Evolutionary conservation across 2,888 invertebrate genomes (phyloP), one percentile per base, ranked within the genome.

Genomic region (Cremastinae sp.): DNA sequence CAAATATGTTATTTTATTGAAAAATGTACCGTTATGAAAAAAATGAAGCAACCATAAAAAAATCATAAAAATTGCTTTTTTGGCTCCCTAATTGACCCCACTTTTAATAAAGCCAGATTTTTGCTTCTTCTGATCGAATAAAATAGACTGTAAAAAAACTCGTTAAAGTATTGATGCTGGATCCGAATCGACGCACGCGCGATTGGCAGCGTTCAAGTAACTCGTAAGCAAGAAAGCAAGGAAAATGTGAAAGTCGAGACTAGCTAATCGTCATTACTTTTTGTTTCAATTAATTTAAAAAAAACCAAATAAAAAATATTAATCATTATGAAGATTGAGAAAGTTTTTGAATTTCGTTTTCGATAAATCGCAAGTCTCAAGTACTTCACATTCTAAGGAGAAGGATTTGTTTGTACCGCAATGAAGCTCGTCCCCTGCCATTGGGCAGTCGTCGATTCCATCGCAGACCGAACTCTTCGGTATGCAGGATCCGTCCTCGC

Each of bases 401-500:
- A 75, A 79, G 79, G 71, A 78, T 80, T 84, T 82, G 58, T 78
- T 73, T 85, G 81, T 89, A 89, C 89, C 89, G 82, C 89, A 89
- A 78, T 86, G 82, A 85, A 88, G 86, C 84, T 89, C 89, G 81
- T 89, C 89, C 85, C 87, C 88, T 85, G 89, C 95, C 74, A 90
- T 90, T 47, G 87, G 87, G 89, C 96, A 96, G 90, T 96, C 94
- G 85, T 92, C 91, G 83, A 92, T 92, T 74, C 94, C 94, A 87
- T 96, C 94, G 88, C 96, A 96, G 61, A 94, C 92, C 79, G 93
- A 90, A 53, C 92, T 89, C 79, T 93, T 91, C 51, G 94, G 93
- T 83, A 96, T 93, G 88, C 96, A 96, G 82, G 92, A 92, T 61
- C 95, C 94, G 88, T 95, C 94, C 73, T 91, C 91, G 89, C 96